Percentiles rank a stretch among this genome's conserved stretches.
These are phyloP conservation scores for Sciaenops ocellatus DNA, from an alignment of 2,797 vertebrate species.

Conservation along the genomic window DNA sequence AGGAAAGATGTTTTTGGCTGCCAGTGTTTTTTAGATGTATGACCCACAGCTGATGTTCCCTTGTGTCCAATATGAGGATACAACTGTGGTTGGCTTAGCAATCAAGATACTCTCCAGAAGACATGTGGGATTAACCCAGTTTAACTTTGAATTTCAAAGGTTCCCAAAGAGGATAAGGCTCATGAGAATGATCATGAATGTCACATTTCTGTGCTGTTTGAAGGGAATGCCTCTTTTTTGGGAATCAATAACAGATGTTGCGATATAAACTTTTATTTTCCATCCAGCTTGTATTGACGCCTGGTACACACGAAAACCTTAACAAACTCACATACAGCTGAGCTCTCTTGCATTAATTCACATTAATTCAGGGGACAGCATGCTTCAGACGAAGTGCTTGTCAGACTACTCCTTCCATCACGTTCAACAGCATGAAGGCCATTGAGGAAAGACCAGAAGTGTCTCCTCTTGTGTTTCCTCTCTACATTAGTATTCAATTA, in stretches of 20 bases:
- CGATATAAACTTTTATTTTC: conserved; percentile 40
- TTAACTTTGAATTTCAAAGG: conserved; percentile 67
- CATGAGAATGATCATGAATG: conserved; percentile 60
- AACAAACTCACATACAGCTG: conserved; percentile 21
- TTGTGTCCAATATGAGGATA: conserved; percentile 53
- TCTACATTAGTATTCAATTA: conserved; percentile 49
- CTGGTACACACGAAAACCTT: conserved; percentile 18
- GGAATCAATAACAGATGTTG: conserved; percentile 32
- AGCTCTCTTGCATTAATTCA: conserved; percentile 22
- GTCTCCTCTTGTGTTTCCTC: conserved; percentile 5
- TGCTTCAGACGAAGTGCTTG: conserved; percentile 33
- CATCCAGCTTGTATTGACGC: conserved; percentile 19
- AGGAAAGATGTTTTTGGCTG: conserved; percentile 33
- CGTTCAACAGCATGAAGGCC: background rate
- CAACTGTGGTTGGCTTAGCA: conserved; percentile 58
- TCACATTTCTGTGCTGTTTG: conserved; percentile 60
- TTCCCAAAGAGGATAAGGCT: conserved; percentile 64
- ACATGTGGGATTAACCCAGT: conserved; percentile 72
- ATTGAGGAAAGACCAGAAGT: conserved; percentile 16
- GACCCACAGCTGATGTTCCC: conserved; percentile 52
- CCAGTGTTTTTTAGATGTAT: conserved; percentile 61
- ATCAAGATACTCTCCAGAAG: conserved; percentile 66
- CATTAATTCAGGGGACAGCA: conserved; percentile 25
- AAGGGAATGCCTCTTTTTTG: conserved; percentile 45
- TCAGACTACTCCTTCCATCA: conserved; percentile 8